Base-by-base conservation (phyloP, 2,888 invertebrate genomes). In the Ditula angustiorana region DNA sequence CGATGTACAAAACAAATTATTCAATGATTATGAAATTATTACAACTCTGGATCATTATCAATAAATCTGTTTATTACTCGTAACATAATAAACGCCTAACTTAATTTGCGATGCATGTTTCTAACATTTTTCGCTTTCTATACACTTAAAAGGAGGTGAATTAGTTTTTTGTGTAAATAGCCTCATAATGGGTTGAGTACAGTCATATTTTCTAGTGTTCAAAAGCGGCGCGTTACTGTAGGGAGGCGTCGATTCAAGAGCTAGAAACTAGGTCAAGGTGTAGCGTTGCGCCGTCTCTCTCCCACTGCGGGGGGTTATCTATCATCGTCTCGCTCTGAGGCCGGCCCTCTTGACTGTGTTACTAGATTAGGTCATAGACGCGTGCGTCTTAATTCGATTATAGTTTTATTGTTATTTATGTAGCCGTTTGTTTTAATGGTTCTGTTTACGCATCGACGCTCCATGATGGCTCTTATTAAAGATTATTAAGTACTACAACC, bases 261-360 rank as follows among this genome's bases (percentile, higher is more conserved):
- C 69, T 76, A 63, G 69, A 74, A 83, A 74, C 73, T 79, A 77
- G 86, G 86, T 86, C 85, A 85, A 83, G 83, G 81, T 73, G 68
- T 69, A 75, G 70, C 70, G 63, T 69, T 67, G 74, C 73, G 75
- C 76, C 69, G 53, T 83, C 81, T 81, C 79, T 63, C 77, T 85
- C 74, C 67, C 69, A 70, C 82, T 72, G 74, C 72, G 72, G 71
- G 23, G 5, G 16, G 44, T 28, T 21, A n/a, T 23, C 16, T 13
- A 35, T 58, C 8, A 1, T 21, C 24, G 61, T 61, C 66, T n/a
- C 50, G 26, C 44, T 61, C 61, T 26, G n/a, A 35, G 49, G 50
- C 56, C 65, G 62, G 59, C 24, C 61, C 58, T 56, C 62, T 61
- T 62, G 66, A 62, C 66, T 64, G 67, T 69, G 70, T 69, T 62